phyloP scores from a whole-genome alignment of 2,113 vertebrate species.

The Probosciger aterrimus region DNA sequence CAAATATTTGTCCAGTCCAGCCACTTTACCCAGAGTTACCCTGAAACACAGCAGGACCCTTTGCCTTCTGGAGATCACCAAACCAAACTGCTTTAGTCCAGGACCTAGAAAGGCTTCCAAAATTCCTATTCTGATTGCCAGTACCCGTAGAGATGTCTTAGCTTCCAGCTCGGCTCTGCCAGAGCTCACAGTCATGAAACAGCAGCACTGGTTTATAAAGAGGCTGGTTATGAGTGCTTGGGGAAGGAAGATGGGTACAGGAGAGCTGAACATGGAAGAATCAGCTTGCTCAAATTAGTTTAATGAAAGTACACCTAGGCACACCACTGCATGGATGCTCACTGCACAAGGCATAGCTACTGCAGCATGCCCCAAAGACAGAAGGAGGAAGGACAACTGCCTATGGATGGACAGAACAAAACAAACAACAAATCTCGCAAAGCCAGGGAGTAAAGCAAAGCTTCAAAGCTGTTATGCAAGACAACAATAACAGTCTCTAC shows the following conservation, averaged over 20 bases:
- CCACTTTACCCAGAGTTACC: not conserved
- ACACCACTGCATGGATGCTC: not conserved
- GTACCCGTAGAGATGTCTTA: not conserved
- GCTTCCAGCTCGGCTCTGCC: not conserved
- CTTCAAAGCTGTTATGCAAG: slow-evolving; percentile 18
- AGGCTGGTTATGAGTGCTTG: accelerated
- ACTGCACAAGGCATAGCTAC: not conserved
- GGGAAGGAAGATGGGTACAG: not conserved
- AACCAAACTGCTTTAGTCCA: not conserved
- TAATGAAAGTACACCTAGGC: not conserved
- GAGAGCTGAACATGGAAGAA: not conserved
- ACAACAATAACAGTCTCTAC: not conserved
- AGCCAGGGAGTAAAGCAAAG: not conserved
- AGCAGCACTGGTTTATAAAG: not conserved
- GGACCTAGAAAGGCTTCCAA: not conserved
- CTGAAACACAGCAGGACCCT: not conserved
- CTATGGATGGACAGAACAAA: not conserved
- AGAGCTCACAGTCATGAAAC: not conserved
- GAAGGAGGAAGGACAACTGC: not conserved
- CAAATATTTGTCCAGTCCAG: not conserved
- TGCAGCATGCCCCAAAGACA: accelerated
- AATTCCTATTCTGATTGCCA: not conserved
- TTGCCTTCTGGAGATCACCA: not conserved
- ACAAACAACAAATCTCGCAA: not conserved
- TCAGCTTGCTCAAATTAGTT: not conserved